Conservation (phyloP, 2,113 vertebrate species). For the Anser cygnoides region DNA sequence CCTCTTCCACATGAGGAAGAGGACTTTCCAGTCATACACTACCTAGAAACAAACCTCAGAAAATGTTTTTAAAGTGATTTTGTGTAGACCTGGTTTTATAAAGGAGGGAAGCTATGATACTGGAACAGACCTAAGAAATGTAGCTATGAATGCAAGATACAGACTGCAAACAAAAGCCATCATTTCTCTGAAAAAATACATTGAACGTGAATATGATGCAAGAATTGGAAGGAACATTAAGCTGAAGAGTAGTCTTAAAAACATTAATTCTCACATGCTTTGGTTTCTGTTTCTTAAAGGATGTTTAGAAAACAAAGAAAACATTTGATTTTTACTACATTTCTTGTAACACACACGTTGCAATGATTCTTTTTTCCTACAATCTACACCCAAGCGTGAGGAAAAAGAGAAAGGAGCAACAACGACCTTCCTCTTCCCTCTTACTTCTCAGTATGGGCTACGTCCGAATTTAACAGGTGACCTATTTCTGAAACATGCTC, state of each 20-base stretch:
- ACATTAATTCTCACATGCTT: neutral
- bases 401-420: neutral
- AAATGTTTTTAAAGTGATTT: neutral
- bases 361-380: neutral
- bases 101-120: neutral
- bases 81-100: neutral
- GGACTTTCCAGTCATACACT: neutral
- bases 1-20: neutral
- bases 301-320: conserved; percentile 33
- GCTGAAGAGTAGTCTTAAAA: neutral
- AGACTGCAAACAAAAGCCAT: neutral
- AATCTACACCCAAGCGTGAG: neutral
- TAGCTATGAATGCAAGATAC: neutral
- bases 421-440: conserved; percentile 43
- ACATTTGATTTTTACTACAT: neutral
- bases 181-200: neutral
- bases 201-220: conserved; percentile 8
- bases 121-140: neutral
- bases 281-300: neutral
- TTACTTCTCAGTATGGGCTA: neutral
- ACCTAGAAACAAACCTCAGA: neutral
- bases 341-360: neutral
- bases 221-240: conserved; percentile 30
- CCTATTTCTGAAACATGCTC: conserved; percentile 58
- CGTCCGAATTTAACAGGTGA: conserved; percentile 56